Base-by-base conservation (phyloP, 2,797 vertebrate genomes). In the Sylvilagus floridanus region DNA sequence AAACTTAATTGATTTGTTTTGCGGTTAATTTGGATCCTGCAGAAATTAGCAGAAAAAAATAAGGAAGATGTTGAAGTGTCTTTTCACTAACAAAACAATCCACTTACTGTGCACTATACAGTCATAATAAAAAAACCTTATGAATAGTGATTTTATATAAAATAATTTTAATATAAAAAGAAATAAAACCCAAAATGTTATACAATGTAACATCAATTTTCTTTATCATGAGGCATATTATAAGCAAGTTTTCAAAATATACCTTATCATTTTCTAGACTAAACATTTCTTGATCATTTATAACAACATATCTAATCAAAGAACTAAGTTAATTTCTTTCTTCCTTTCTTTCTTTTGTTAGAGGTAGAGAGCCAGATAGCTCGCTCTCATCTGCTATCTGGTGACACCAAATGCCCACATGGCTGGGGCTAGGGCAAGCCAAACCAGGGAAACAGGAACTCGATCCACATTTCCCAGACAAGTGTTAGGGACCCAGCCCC, bases 241-340 rank as follows among this genome's bases (percentile, higher is more conserved):
- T 63, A 90, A 84, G 35, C 73, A 88, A 88, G 60, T 91, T 71
- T 81, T 84, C 26, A 94, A 84, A 94, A 72, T 86, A 78, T 3
- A 72, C 14, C 66, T 28, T 19, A 50, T 5, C 22, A 83, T 22
- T 85, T 69, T 83, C 73, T 72, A 54, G 26, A 57, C 21, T 52
- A 65, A 75, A 75, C 12, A 60, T 52, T 91, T 83, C 32, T 79
- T 93, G 37, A 69, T 72, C 72, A 86, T 28, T 83, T 69, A 1
- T 50, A 81, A 75, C 13, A 77, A 57, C 68, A 17, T 30, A 66
- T 62, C 2, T 32, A 73, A 65, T 94, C 52, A 81, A 84, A 42
- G 65, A 47, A 47, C 8, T 47, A 47, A 47, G 42, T 47, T 1
- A 47, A 47, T 47, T 47, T 47, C 8, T 47, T 47, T 47, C 42